Conservation (phyloP, 1,140 invertebrate genomes). For the Drosophila lacertosa region DNA sequence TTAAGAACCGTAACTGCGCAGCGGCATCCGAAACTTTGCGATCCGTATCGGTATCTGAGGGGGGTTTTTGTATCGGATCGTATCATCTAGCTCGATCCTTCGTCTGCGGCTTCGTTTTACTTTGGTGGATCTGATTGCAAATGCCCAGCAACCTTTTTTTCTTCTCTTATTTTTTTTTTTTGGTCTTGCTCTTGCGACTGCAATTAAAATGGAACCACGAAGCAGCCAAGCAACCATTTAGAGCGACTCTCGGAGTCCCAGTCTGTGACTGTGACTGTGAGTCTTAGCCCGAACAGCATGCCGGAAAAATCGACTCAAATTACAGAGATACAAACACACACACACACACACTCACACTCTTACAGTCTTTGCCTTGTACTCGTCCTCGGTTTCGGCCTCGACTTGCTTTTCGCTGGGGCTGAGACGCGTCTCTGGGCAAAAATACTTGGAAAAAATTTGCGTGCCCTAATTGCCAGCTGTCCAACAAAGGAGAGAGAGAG, state of each 20-base stretch:
- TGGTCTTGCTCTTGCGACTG: conserved; percentile 49
- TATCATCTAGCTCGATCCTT: conserved; percentile 67
- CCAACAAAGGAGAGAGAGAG: conserved; percentile 15
- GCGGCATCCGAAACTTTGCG: conserved; percentile 21
- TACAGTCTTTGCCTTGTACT: conserved; percentile 28
- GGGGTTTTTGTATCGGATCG: conserved; percentile 54
- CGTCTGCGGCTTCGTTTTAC: conserved; percentile 75
- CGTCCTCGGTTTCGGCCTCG: conserved; percentile 18
- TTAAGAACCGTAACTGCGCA: conserved; percentile 37
- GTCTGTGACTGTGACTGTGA: conserved; percentile 22
- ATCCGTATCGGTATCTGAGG: conserved; percentile 46
- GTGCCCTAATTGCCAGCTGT: conserved; percentile 67
- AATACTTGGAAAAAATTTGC: conserved; percentile 75
- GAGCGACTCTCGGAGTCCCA: conserved; percentile 29
- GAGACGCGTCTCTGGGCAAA: conserved; percentile 46
- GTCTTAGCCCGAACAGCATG: conserved; percentile 67
- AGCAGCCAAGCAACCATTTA: conserved; percentile 40
- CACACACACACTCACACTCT: conserved; percentile 11
- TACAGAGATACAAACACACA: conserved; percentile 51
- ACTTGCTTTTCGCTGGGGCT: conserved; percentile 34
- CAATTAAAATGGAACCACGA: conserved; percentile 80
- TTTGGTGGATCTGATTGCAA: conserved; percentile 79
- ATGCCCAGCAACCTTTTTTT: conserved; percentile 60
- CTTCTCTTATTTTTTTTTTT: too few species aligned
- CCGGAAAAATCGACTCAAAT: conserved; percentile 80